Evolutionary conservation across 2,888 invertebrate genomes (phyloP).

Genomic region (Agrypnus murinus): DNA sequence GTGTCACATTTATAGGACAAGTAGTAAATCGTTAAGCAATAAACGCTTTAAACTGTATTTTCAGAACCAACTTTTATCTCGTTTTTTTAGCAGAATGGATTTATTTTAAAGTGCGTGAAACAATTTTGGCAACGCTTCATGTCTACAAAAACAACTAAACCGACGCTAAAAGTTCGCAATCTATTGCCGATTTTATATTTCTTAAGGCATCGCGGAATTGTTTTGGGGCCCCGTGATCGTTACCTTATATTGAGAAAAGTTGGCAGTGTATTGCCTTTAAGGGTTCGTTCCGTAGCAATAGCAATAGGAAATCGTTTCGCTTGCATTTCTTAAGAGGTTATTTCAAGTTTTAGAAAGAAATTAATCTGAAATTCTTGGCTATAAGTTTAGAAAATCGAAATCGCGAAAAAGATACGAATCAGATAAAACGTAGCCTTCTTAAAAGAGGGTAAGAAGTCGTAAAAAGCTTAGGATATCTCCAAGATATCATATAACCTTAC

Average conservation of each 20-base stretch:
- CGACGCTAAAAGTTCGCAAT: slow-evolving; percentile 29
- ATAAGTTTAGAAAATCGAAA: slow-evolving; percentile 1
- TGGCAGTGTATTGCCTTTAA: slow-evolving; percentile 30
- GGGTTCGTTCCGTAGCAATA: slow-evolving; percentile 2
- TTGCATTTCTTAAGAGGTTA: slow-evolving; percentile 31
- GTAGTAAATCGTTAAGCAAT: not conserved
- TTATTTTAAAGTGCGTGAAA: not conserved
- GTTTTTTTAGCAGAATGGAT: not conserved
- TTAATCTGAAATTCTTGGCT: slow-evolving; percentile 22
- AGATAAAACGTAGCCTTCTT: not conserved
- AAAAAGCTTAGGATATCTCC: slow-evolving; percentile 2
- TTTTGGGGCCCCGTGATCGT: slow-evolving; percentile 24
- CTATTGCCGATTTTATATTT: slow-evolving; percentile 20
- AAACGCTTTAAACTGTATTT: slow-evolving; percentile 2
- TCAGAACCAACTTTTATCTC: not conserved
- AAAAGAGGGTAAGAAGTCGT: slow-evolving; percentile 9
- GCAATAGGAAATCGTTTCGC: too few relatives aligned
- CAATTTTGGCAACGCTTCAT: slow-evolving; percentile 18
- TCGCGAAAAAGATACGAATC: not conserved
- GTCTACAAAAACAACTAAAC: slow-evolving; percentile 30
- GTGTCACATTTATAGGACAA: too few relatives aligned
- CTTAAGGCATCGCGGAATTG: slow-evolving; percentile 28
- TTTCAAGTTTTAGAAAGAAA: slow-evolving; percentile 29
- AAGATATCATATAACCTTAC: slow-evolving; percentile 12
- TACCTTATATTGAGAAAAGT: slow-evolving; percentile 39